These are phyloP conservation scores for Lophotis ruficrista DNA, from an alignment of 2,113 vertebrate species.

Conservation along the genomic window DNA sequence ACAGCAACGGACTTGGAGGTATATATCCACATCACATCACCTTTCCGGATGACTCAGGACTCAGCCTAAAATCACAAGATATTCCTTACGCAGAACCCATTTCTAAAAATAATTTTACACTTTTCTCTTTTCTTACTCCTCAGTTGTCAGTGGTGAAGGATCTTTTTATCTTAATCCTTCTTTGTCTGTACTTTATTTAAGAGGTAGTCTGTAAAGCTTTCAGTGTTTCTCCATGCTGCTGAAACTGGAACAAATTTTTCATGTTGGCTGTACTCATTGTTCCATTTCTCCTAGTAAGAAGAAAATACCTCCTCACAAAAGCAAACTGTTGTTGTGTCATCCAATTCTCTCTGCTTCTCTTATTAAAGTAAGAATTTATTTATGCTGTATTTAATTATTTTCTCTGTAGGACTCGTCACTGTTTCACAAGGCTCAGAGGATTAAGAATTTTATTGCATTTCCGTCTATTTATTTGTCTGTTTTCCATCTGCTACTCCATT, in stretches of 20 bases:
- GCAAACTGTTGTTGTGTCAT: background rate
- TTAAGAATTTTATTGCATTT: background rate
- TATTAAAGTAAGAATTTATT: background rate
- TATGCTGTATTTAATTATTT: background rate
- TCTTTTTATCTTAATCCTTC: slow-evolving; percentile 3
- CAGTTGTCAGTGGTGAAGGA: background rate
- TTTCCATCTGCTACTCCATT: background rate
- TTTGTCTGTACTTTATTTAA: slow-evolving; percentile 8
- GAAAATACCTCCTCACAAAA: background rate
- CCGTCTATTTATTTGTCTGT: background rate
- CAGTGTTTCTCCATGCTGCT: background rate
- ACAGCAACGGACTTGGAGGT: background rate
- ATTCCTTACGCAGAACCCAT: background rate
- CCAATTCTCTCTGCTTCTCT: background rate
- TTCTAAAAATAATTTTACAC: slow-evolving; percentile 21
- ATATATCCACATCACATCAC: background rate
- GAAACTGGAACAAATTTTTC: slow-evolving; percentile 7
- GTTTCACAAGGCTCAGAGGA: background rate
- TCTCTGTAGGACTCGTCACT: background rate
- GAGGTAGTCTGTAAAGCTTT: background rate
- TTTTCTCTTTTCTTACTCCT: background rate
- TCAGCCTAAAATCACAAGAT: background rate
- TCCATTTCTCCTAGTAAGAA: background rate
- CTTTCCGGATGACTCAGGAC: background rate
- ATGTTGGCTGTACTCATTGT: slow-evolving; percentile 11